phyloP scores from a whole-genome alignment of 2,888 invertebrate species.

The Euproctis similis region DNA sequence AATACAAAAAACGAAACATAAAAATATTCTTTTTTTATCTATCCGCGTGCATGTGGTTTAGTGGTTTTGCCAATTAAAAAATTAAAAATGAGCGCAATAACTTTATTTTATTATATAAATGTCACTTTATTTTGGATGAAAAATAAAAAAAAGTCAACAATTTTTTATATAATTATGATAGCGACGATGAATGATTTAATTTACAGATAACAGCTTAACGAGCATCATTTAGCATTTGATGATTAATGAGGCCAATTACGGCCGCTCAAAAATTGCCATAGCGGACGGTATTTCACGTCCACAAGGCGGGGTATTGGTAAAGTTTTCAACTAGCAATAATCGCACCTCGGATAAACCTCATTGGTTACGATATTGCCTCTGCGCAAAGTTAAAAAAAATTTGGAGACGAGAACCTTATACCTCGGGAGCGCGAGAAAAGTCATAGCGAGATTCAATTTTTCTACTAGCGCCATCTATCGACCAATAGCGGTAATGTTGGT shows the following conservation, averaged over 20 bases:
- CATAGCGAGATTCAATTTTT: conserved; percentile 35
- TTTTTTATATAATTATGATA: no score
- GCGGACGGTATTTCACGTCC: conserved; percentile 66
- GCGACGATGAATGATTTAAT: no score
- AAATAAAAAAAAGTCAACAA: no score
- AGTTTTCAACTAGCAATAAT: conserved; percentile 95
- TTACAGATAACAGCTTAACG: neutral
- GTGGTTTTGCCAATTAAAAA: no score
- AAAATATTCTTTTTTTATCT: no score
- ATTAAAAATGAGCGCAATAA: no score
- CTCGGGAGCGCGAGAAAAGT: conserved; percentile 18
- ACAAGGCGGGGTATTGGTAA: conserved; percentile 74
- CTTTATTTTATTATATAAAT: no score
- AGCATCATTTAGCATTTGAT: neutral
- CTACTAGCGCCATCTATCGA: conserved; percentile 45
- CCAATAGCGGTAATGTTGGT: conserved; percentile 4
- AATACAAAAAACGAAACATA: no score
- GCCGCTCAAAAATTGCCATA: conserved; percentile 63
- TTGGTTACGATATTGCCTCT: conserved; percentile 95
- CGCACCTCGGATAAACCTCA: conserved; percentile 91
- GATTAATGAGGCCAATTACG: conserved; percentile 35
- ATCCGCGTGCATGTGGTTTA: no score
- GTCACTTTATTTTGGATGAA: no score
- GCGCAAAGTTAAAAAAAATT: conserved; percentile 79
- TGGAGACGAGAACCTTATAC: neutral